These are phyloP conservation scores for Dermochelys coriacea DNA, from an alignment of 2,797 vertebrate species.

Conservation along the genomic window DNA sequence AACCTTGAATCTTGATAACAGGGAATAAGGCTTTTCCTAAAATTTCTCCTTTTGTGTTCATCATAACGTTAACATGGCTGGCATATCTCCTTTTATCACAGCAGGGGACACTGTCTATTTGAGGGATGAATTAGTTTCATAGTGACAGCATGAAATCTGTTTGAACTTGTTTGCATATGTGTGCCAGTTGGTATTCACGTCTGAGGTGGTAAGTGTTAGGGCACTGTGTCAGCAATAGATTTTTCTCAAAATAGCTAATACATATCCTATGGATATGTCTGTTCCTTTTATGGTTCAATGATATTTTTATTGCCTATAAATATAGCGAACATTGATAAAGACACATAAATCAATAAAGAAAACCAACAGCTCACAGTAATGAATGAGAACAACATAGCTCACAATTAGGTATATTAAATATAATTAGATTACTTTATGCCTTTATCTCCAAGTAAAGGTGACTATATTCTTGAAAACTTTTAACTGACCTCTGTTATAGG, in stretches of 20 bases:
- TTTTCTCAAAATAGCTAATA: conserved; percentile 1
- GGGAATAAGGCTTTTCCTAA: conserved; percentile 29
- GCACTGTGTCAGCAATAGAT: conserved; percentile 6
- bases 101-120: conserved; percentile 63
- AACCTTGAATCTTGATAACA: conserved; percentile 22
- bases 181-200: conserved; percentile 16
- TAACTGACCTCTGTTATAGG: conserved; percentile 10
- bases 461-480: conserved; percentile 27
- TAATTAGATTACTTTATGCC: neutral
- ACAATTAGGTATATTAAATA: neutral
- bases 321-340: neutral
- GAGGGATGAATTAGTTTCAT: conserved; percentile 44
- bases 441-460: neutral
- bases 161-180: conserved; percentile 48
- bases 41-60: conserved; percentile 44
- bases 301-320: conserved; percentile 9
- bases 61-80: conserved; percentile 28
- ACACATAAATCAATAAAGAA: conserved; percentile 20
- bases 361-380: conserved; percentile 26
- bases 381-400: neutral
- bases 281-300: neutral
- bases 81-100: conserved; percentile 63
- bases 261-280: neutral
- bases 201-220: conserved; percentile 1
- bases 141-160: conserved; percentile 46